phyloP scores from a whole-genome alignment of 2,888 invertebrate species.

The Coelogynopora nodosa region DNA sequence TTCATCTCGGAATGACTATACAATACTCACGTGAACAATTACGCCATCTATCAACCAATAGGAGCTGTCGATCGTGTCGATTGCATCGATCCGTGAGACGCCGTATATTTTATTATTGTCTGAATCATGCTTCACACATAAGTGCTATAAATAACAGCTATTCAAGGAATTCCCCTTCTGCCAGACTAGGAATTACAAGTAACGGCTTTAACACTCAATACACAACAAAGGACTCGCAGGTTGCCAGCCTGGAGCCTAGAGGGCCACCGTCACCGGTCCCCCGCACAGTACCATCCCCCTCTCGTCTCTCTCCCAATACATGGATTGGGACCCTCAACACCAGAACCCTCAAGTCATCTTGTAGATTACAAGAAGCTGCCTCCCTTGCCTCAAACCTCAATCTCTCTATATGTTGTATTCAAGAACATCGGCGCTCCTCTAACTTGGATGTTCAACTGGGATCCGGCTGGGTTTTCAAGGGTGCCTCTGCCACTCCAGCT shows the following conservation, averaged over 20 bases:
- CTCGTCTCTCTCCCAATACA: not conserved
- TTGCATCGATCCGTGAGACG: not conserved
- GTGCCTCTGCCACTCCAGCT: not conserved
- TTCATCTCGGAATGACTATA: not conserved
- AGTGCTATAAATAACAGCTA: not conserved
- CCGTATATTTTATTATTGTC: not conserved
- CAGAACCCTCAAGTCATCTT: conserved; percentile 29
- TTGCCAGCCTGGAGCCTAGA: not conserved
- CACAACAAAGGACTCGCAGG: not conserved
- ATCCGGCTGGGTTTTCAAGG: not conserved
- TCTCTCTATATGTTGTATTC: conserved; percentile 32
- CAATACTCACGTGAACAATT: not conserved
- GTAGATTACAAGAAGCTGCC: conserved; percentile 6
- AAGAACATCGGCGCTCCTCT: conserved; percentile 37
- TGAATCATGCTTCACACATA: not conserved
- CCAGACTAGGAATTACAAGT: not conserved
- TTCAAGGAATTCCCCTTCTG: not conserved
- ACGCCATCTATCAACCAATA: not conserved
- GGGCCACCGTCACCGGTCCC: conserved; percentile 6
- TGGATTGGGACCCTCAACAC: conserved; percentile 9
- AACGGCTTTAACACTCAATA: not conserved
- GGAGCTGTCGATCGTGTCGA: not conserved
- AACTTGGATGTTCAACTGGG: not conserved
- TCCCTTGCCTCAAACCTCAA: conserved; percentile 16
- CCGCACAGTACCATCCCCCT: conserved; percentile 3